A percentile compares a stretch with the other conserved stretches of the same genome.
phyloP scores from a whole-genome alignment of 2,888 invertebrate genomes.

The Habroteleia sp. region DNA sequence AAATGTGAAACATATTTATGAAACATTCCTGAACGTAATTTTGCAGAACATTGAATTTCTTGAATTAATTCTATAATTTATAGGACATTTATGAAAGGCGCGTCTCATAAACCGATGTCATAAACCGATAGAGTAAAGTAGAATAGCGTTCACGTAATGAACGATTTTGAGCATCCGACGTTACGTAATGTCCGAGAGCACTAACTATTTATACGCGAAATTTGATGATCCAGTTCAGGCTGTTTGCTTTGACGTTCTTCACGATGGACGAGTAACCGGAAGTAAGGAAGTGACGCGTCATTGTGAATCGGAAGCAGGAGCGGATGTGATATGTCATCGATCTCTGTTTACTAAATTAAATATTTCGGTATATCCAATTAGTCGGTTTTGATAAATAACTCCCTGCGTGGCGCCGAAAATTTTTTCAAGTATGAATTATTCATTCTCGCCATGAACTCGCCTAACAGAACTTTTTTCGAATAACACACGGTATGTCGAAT shows the following conservation, averaged over 20 bases:
- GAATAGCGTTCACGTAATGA: no score
- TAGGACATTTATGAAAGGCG: no score
- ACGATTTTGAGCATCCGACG: no score
- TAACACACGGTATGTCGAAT: no score
- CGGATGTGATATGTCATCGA: slow-evolving; percentile 64
- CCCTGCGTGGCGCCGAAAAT: slow-evolving; percentile 20
- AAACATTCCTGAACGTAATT: no score
- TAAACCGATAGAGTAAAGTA: no score
- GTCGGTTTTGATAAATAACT: slow-evolving; percentile 54
- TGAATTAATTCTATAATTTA: no score
- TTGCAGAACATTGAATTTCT: no score
- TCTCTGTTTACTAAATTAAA: slow-evolving; percentile 59
- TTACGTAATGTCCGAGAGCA: background rate
- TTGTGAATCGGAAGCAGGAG: slow-evolving; percentile 56
- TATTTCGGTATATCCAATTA: slow-evolving; percentile 59
- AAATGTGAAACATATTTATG: no score
- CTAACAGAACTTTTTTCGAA: no score
- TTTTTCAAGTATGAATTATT: slow-evolving; percentile 34
- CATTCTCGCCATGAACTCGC: slow-evolving; percentile 2
- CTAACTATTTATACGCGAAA: slow-evolving; percentile 14
- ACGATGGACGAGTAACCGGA: slow-evolving; percentile 42
- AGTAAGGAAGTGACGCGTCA: slow-evolving; percentile 46
- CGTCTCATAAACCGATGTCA: no score
- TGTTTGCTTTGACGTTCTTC: slow-evolving; percentile 21
- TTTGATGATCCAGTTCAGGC: slow-evolving; percentile 4